phyloP scores from a whole-genome alignment of 2,113 vertebrate species.

The Orthonyx spaldingii region DNA sequence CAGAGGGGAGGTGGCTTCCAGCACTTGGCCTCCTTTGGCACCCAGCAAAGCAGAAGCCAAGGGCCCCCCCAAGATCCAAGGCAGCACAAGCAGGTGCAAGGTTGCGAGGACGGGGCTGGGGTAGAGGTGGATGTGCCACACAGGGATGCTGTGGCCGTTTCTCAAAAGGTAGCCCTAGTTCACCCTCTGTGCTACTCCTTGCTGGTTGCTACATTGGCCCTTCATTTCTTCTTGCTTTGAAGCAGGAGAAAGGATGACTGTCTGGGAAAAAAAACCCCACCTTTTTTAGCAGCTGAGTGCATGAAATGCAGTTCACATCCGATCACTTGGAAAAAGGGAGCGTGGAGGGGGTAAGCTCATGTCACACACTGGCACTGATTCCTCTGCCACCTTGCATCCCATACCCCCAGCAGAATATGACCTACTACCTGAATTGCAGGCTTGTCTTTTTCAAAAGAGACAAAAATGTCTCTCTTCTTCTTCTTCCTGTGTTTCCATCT shows the following conservation, averaged over 20 bases:
- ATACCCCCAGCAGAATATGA: background rate
- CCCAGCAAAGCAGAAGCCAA: background rate
- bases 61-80: accelerated
- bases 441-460: background rate
- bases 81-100: background rate
- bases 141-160: background rate
- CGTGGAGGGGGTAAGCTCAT: accelerated
- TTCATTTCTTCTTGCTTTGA: background rate
- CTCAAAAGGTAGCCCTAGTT: background rate
- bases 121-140: background rate
- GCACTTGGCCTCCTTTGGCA: background rate
- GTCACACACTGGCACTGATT: background rate
- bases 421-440: background rate
- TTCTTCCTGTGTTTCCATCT: background rate
- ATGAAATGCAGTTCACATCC: background rate
- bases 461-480: background rate
- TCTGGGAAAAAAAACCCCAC: background rate
- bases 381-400: background rate
- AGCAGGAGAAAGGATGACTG: background rate
- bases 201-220: accelerated
- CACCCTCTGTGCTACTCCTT: background rate
- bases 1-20: background rate
- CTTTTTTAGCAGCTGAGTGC: background rate
- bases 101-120: background rate
- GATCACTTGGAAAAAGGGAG: background rate